A percentile compares a stretch with the other conserved stretches of the same genome.
phyloP scores from a whole-genome alignment of 2,797 vertebrate genomes.

The Hylomyscus alleni region DNA sequence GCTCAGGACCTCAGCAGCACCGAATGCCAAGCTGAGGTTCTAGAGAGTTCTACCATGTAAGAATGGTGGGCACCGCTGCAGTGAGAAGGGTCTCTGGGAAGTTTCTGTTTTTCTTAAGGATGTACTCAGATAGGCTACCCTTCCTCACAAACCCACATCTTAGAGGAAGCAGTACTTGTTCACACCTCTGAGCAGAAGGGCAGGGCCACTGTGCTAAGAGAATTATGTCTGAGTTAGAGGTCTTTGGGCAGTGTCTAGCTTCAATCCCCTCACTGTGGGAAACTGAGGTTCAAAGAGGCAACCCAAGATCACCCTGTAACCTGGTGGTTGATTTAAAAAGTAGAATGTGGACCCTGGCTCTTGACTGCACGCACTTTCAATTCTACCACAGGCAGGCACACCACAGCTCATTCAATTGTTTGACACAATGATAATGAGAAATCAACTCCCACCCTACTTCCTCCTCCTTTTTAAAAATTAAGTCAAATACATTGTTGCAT shows the following conservation, averaged over 20 bases:
- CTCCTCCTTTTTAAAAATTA: slow-evolving; percentile 35
- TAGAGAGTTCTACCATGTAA: neutral
- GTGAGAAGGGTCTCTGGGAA: neutral
- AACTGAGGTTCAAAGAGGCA: neutral
- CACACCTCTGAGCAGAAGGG: neutral
- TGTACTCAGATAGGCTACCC: neutral
- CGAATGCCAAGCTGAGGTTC: neutral
- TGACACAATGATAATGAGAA: neutral
- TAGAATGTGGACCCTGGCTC: neutral
- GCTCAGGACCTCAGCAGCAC: neutral
- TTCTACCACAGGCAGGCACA: neutral
- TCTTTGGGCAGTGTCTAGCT: neutral
- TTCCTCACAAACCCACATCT: neutral
- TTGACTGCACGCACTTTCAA: neutral
- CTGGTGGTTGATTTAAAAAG: neutral
- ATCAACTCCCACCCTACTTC: neutral
- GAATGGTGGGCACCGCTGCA: neutral
- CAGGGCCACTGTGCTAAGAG: neutral
- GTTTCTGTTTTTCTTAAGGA: neutral
- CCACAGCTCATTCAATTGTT: neutral
- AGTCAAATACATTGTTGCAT: slow-evolving; percentile 66
- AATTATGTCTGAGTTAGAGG: neutral
- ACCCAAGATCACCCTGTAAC: neutral
- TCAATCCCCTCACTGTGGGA: neutral
- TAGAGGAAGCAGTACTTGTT: neutral